Percentiles rank a stretch among this genome's conserved stretches.
phyloP scores from a whole-genome alignment of 2,113 vertebrate species.

The Bucco capensis region DNA sequence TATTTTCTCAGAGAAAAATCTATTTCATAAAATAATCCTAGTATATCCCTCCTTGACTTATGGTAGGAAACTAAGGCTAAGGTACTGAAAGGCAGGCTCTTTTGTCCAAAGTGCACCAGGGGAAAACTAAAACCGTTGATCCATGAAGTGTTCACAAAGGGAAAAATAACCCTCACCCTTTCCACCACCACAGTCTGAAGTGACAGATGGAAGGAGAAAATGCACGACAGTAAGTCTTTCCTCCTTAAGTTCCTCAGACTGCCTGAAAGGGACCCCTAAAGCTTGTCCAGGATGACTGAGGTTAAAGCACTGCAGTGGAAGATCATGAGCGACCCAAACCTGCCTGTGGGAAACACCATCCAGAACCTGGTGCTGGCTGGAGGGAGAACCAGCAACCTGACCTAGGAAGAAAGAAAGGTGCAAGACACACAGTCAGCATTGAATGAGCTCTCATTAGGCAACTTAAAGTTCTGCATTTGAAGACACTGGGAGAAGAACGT shows the following conservation, averaged over 20 bases:
- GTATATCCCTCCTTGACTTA: not conserved
- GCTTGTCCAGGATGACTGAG: not conserved
- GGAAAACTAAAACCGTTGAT: not conserved
- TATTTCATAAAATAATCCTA: not conserved
- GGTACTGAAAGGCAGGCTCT: not conserved
- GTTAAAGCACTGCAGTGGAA: not conserved
- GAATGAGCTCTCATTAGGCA: not conserved
- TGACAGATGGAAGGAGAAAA: not conserved
- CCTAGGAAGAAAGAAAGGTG: not conserved
- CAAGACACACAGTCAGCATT: not conserved
- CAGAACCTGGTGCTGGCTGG: not conserved
- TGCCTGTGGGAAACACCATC: not conserved
- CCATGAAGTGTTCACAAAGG: not conserved
- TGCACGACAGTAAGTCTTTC: not conserved
- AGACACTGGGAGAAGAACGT: not conserved
- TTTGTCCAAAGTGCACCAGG: not conserved
- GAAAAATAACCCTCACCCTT: not conserved
- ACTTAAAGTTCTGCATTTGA: not conserved
- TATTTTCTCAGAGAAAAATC: not conserved
- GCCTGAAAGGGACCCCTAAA: not conserved
- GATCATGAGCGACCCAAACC: not conserved
- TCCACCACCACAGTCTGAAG: not conserved
- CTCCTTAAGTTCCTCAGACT: not conserved
- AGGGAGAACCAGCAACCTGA: not conserved
- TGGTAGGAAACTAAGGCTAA: not conserved